Percentiles rank a stretch among this genome's conserved stretches.
These are phyloP conservation scores for Drosophila nikananu DNA, from an alignment of 1,140 invertebrate species.

Conservation along the genomic window DNA sequence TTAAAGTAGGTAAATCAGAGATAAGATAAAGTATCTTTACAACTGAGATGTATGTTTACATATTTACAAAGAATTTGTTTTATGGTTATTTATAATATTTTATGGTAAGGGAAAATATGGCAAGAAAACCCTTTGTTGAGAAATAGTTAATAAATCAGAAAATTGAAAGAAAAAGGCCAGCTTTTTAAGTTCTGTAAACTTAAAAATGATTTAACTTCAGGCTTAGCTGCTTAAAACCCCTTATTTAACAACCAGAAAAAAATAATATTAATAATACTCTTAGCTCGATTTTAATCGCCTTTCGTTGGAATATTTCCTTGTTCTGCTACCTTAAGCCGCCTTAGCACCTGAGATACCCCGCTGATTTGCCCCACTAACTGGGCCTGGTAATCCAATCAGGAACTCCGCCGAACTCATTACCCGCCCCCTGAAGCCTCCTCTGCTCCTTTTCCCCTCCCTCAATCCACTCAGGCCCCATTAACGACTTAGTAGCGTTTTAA, in stretches of 20 bases:
- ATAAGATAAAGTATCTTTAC: no score
- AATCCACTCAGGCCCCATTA: constrained; percentile 49
- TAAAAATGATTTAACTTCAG: not conserved
- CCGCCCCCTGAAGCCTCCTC: not conserved
- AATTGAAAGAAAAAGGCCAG: no score
- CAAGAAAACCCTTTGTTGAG: no score
- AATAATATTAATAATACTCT: not conserved
- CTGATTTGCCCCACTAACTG: not conserved
- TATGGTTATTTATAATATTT: no score
- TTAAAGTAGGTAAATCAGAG: no score
- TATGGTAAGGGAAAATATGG: no score
- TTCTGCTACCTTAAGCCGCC: constrained; percentile 7
- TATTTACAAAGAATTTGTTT: no score
- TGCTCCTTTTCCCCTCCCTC: not conserved
- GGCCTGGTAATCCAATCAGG: constrained; percentile 44
- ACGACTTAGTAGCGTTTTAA: constrained; percentile 56
- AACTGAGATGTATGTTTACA: no score
- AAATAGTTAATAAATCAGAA: no score
- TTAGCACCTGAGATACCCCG: not conserved
- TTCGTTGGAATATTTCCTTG: not conserved
- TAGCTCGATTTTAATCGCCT: not conserved
- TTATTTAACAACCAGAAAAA: not conserved
- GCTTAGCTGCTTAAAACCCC: not conserved
- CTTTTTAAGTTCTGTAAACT: no score
- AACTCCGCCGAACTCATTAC: constrained; percentile 50